phyloP scores from a whole-genome alignment of 2,888 invertebrate genomes.

The Halictus quadricinctus region DNA sequence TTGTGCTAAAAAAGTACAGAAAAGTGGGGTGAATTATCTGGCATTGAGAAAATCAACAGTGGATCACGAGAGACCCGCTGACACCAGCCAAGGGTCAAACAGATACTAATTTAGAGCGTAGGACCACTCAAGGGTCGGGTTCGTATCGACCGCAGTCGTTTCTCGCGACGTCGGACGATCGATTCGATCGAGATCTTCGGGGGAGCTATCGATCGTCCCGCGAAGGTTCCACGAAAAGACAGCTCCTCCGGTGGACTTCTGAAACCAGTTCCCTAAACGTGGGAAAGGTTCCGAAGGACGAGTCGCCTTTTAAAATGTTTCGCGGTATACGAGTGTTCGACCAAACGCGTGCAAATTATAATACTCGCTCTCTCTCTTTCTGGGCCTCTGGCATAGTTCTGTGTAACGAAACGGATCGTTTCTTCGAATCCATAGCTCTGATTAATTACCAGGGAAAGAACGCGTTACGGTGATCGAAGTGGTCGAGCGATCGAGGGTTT shows the following conservation, averaged over 20 bases:
- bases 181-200: slow-evolving; percentile 63
- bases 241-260: slow-evolving; percentile 59
- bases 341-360: slow-evolving; percentile 61
- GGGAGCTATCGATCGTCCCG: slow-evolving; percentile 65
- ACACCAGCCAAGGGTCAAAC: not conserved
- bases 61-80: not conserved
- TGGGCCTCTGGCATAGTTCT: not conserved
- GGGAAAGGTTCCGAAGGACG: slow-evolving; percentile 63
- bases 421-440: not conserved
- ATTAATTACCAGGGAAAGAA: not conserved
- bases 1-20: not conserved
- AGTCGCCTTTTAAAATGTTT: slow-evolving; percentile 43
- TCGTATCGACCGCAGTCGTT: slow-evolving; percentile 13
- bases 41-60: not conserved
- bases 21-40: not conserved
- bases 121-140: not conserved
- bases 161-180: slow-evolving; percentile 39
- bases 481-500: not conserved
- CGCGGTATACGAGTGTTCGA: slow-evolving; percentile 42
- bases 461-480: not conserved
- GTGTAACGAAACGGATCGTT: slow-evolving; percentile 3
- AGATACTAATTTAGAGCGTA: not conserved
- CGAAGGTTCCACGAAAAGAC: slow-evolving; percentile 63
- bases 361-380: slow-evolving; percentile 52
- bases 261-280: slow-evolving; percentile 69